Conservation (phyloP, 2,113 vertebrate genomes). For the Tinamus guttatus region DNA sequence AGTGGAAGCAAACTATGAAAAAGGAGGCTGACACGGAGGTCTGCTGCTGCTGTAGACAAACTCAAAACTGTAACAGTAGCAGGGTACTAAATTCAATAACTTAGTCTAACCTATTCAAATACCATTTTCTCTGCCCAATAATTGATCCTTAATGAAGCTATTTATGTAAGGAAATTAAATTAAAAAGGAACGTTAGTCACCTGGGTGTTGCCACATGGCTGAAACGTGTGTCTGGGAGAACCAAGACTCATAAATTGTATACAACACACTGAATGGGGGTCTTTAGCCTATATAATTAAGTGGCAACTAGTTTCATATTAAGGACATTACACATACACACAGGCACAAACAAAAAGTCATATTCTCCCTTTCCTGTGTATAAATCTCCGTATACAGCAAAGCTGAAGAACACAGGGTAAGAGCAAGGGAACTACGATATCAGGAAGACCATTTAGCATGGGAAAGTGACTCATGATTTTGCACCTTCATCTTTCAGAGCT, state of each 20-base stretch:
- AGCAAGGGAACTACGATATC: background rate
- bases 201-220: constrained; percentile 56
- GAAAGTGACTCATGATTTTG: background rate
- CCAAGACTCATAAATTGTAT: constrained; percentile 71
- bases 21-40: background rate
- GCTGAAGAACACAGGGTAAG: background rate
- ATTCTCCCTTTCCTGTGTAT: constrained; percentile 62
- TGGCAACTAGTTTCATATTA: constrained; percentile 72
- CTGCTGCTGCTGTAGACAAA: background rate
- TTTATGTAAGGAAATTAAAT: constrained; percentile 80
- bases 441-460: background rate
- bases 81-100: constrained; percentile 33
- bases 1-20: background rate
- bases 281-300: constrained; percentile 72
- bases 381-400: constrained; percentile 42
- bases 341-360: constrained; percentile 71
- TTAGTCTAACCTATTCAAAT: constrained; percentile 46
- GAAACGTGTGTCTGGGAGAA: constrained; percentile 61
- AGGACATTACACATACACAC: constrained; percentile 62
- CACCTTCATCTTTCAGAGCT: background rate
- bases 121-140: constrained; percentile 70
- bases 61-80: constrained; percentile 34
- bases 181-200: constrained; percentile 77
- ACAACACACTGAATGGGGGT: constrained; percentile 65
- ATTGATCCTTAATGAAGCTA: constrained; percentile 76